These are phyloP conservation scores for Hymenopus coronatus DNA, from an alignment of 2,888 invertebrate genomes.

Conservation along the genomic window DNA sequence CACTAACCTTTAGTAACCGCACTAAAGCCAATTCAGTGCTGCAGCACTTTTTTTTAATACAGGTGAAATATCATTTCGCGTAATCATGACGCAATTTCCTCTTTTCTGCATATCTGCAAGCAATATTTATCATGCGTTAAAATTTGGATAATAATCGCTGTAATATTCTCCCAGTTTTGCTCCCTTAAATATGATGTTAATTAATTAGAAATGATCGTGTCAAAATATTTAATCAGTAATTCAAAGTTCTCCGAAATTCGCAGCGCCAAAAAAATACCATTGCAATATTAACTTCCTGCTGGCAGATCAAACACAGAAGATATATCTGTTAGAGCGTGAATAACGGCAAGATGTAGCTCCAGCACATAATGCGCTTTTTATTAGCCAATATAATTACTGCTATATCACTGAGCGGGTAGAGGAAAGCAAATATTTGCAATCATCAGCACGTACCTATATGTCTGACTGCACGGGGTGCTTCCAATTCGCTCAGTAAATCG, in stretches of 20 bases:
- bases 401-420: not conserved
- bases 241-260: not conserved
- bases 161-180: too few species aligned
- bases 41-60: too few species aligned
- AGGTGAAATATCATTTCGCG: not conserved
- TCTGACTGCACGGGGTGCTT: not conserved
- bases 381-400: not conserved
- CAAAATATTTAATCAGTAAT: too few species aligned
- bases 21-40: not conserved
- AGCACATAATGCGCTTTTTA: not conserved
- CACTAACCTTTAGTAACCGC: not conserved
- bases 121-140: not conserved
- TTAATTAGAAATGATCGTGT: too few species aligned
- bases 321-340: not conserved
- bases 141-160: too few species aligned
- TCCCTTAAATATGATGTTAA: too few species aligned
- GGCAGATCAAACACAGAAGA: not conserved
- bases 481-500: not conserved
- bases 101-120: not conserved
- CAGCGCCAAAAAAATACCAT: not conserved
- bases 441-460: not conserved
- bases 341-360: not conserved
- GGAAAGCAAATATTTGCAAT: not conserved
- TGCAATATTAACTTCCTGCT: not conserved
- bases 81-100: not conserved